These are phyloP conservation scores for Cantharis flavilabris DNA, from an alignment of 2,888 invertebrate species.

Conservation along the genomic window DNA sequence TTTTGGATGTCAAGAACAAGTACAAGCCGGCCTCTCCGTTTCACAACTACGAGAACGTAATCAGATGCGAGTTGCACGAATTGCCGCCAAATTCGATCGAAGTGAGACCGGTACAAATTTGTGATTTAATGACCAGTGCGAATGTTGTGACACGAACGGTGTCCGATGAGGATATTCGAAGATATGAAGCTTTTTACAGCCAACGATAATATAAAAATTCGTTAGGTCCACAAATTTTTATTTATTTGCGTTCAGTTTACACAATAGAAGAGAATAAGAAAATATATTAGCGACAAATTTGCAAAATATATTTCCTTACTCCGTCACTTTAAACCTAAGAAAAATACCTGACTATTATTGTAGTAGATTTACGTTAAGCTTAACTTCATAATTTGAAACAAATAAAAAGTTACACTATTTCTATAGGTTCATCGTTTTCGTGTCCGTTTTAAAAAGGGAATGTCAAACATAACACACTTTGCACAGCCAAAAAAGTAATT, in stretches of 20 bases:
- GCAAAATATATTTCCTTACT: conserved; percentile 19
- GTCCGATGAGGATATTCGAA: conserved; percentile 38
- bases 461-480: conserved; percentile 20
- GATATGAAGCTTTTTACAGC: conserved; percentile 36
- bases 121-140: conserved; percentile 46
- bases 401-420: not conserved
- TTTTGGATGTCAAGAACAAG: conserved; percentile 38
- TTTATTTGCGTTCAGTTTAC: not conserved
- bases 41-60: not conserved
- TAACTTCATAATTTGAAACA: not conserved
- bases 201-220: not conserved
- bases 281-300: conserved; percentile 14
- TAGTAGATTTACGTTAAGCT: not conserved
- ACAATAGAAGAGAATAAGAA: conserved; percentile 1
- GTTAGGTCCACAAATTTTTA: not conserved
- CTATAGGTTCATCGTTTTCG: not conserved
- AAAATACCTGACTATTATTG: conserved; percentile 2
- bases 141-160: conserved; percentile 44
- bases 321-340: not conserved
- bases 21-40: conserved; percentile 38
- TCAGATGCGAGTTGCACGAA: conserved; percentile 36
- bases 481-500: conserved; percentile 23
- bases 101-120: conserved; percentile 41
- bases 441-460: conserved; percentile 13
- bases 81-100: conserved; percentile 44